A percentile compares a stretch with the other conserved stretches of the same genome.
Conservation (phyloP, 2,797 vertebrate genomes). For the Sus cebifrons region DNA sequence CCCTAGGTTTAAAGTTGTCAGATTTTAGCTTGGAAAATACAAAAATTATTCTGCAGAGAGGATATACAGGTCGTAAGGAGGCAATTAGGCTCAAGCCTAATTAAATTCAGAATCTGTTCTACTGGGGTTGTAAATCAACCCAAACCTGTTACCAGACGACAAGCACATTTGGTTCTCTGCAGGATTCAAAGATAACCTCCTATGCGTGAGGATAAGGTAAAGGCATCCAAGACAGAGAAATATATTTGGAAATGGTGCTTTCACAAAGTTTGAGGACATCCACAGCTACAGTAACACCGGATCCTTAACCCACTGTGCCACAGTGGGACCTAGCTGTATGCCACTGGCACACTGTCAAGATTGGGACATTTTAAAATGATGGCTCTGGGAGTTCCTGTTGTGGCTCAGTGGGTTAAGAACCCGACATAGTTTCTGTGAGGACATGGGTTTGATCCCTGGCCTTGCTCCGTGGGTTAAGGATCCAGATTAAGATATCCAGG, state of each 20-base stretch:
- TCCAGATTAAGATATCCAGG: too few relatives aligned
- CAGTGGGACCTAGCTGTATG: neutral
- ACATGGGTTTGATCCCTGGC: too few relatives aligned
- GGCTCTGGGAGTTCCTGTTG: neutral
- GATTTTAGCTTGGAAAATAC: conserved; percentile 8
- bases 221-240: conserved; percentile 15
- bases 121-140: neutral
- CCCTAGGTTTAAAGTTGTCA: neutral
- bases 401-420: too few relatives aligned
- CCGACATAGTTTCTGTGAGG: too few relatives aligned
- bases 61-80: neutral
- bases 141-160: neutral
- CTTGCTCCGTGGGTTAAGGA: too few relatives aligned
- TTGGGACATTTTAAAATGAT: neutral
- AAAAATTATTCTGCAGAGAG: neutral
- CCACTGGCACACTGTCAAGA: neutral
- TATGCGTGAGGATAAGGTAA: neutral
- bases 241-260: neutral
- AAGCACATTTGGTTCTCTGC: neutral
- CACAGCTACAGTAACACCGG: neutral
- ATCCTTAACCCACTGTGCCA: too few relatives aligned
- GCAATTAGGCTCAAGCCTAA: neutral
- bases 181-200: neutral
- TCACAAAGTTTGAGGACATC: neutral
- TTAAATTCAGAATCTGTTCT: neutral